Evolutionary conservation across 1,140 invertebrate genomes (phyloP).

Genomic region (Ptiloglossa arizonensis): DNA sequence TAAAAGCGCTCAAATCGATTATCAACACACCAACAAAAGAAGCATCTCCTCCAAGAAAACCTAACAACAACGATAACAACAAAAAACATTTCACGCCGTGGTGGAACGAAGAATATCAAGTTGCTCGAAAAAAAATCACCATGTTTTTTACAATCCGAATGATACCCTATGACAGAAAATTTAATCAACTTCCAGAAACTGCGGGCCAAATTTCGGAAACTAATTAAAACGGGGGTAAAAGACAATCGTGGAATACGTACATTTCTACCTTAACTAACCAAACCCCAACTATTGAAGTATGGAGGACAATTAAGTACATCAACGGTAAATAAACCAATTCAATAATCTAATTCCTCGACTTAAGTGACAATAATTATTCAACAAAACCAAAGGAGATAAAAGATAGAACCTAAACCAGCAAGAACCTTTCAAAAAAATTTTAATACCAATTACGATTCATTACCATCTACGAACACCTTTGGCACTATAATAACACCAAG

Average conservation of each 20-base stretch:
- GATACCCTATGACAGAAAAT: too few relatives aligned
- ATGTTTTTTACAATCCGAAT: too few relatives aligned
- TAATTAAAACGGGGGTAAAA: slow-evolving; percentile 32
- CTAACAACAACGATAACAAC: too few relatives aligned
- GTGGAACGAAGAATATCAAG: too few relatives aligned
- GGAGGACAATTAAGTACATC: slow-evolving; percentile 8
- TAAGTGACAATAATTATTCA: not conserved
- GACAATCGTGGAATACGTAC: slow-evolving; percentile 12
- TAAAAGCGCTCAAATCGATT: too few relatives aligned
- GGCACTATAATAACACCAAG: too few relatives aligned
- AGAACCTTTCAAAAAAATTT: slow-evolving; percentile 63
- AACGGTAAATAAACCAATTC: not conserved
- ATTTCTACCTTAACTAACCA: not conserved
- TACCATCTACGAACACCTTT: too few relatives aligned
- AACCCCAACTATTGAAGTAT: slow-evolving; percentile 10
- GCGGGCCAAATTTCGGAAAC: slow-evolving; percentile 47
- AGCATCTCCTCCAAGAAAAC: too few relatives aligned
- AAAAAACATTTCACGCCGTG: too few relatives aligned
- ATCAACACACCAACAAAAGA: too few relatives aligned
- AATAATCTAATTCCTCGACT: not conserved
- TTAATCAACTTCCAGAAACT: slow-evolving; percentile 50
- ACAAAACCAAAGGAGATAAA: slow-evolving; percentile 46
- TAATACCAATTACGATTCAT: not conserved
- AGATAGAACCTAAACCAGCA: slow-evolving; percentile 58
- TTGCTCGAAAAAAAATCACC: too few relatives aligned